Conservation (phyloP, 1,140 invertebrate genomes). For the Drosophila obscura region DNA sequence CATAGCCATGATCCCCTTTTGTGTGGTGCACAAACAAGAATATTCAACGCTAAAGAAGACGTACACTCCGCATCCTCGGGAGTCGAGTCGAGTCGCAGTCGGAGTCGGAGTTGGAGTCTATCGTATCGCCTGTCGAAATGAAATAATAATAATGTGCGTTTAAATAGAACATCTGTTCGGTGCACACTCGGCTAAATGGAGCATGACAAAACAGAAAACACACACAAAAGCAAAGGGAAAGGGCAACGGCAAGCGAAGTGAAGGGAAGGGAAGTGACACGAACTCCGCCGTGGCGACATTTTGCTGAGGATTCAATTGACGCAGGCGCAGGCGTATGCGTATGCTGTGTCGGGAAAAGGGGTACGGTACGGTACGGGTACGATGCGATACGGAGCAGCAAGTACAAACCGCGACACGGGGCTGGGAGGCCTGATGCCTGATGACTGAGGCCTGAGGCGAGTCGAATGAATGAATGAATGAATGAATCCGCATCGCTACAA, state of each 20-base stretch:
- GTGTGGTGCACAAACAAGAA: conserved; percentile 42
- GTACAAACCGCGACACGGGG: conserved; percentile 31
- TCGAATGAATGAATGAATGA: conserved; percentile 68
- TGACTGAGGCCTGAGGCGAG: conserved; percentile 51
- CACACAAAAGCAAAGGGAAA: conserved; percentile 39
- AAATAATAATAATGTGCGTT: conserved; percentile 83
- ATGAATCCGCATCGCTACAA: conserved; percentile 81
- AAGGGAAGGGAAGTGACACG: not conserved
- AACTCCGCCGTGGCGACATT: conserved; percentile 40
- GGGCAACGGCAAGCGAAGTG: not conserved
- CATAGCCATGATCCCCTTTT: conserved; percentile 4
- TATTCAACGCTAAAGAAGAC: not conserved
- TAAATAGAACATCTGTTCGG: conserved; percentile 84
- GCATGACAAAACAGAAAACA: conserved; percentile 84
- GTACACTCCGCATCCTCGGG: conserved; percentile 47
- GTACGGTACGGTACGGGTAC: not conserved
- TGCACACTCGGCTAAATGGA: conserved; percentile 83
- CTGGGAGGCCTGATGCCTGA: not conserved
- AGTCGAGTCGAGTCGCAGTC: no score
- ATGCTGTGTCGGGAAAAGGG: conserved; percentile 36
- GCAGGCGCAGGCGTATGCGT: conserved; percentile 30
- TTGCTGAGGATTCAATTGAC: conserved; percentile 38
- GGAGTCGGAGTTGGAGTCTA: no score
- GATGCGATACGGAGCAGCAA: conserved; percentile 12
- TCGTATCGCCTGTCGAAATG: conserved; percentile 71